A percentile compares a stretch with the other conserved stretches of the same genome.
These are phyloP conservation scores for Semicossyphus pulcher DNA, from an alignment of 2,113 vertebrate genomes.

Conservation along the genomic window DNA sequence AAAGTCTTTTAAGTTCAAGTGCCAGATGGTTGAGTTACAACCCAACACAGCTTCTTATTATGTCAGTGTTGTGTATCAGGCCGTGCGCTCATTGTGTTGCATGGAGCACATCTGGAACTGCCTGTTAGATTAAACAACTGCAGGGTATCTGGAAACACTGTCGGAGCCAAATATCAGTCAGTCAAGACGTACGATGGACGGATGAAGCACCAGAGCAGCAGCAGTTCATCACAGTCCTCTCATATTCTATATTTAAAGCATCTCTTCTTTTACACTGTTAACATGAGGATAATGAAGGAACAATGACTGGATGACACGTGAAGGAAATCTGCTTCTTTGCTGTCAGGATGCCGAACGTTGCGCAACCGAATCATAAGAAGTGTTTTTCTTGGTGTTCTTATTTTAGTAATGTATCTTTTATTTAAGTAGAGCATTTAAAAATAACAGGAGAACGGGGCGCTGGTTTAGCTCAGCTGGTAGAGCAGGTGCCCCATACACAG, in stretches of 20 bases:
- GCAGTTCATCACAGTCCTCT: background rate
- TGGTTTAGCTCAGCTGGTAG: too few relatives aligned
- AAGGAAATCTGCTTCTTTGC: slow-evolving; percentile 2
- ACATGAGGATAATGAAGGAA: background rate
- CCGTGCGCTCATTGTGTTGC: too few relatives aligned
- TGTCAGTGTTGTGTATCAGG: background rate
- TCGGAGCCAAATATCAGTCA: slow-evolving; percentile 5
- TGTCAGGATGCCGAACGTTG: too few relatives aligned
- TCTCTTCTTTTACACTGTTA: too few relatives aligned
- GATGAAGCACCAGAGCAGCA: slow-evolving; percentile 33
- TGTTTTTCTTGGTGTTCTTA: too few relatives aligned
- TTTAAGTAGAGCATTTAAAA: too few relatives aligned
- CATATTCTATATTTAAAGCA: background rate
- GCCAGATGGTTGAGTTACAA: background rate
- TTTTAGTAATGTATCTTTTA: too few relatives aligned
- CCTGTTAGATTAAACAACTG: background rate
- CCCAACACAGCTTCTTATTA: background rate
- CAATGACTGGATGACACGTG: background rate
- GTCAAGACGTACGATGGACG: background rate
- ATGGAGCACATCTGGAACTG: slow-evolving; percentile 31
- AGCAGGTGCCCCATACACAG: too few relatives aligned
- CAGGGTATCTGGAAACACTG: slow-evolving; percentile 7
- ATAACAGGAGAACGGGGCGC: too few relatives aligned
- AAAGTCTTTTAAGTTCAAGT: background rate
- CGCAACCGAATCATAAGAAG: too few relatives aligned